Evolutionary conservation across 2,113 vertebrate genomes (phyloP).

Genomic region (Phodopus roborovskii): DNA sequence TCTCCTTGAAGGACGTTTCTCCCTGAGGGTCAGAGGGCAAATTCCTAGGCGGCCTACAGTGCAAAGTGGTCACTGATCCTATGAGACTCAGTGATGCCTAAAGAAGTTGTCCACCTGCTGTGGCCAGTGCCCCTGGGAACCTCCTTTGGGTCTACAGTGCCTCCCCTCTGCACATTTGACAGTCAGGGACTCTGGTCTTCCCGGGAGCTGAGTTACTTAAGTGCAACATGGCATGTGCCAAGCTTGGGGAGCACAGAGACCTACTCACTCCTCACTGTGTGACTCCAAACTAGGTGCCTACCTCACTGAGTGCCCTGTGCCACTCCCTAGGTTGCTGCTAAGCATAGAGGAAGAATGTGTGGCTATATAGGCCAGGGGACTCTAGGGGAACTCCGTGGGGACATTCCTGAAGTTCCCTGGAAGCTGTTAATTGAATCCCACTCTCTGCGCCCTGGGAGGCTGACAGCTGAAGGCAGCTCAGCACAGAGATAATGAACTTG

Average conservation of each 20-base stretch:
- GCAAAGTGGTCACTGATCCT: not conserved
- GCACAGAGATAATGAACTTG: not conserved
- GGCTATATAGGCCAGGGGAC: not conserved
- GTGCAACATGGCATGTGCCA: not conserved
- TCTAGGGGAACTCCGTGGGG: not conserved
- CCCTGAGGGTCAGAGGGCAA: not conserved
- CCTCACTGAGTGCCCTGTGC: not conserved
- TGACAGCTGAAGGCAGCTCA: not conserved
- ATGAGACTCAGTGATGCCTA: not conserved
- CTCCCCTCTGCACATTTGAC: not conserved
- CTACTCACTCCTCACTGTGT: not conserved
- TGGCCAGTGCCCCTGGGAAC: not conserved
- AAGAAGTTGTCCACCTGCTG: not conserved
- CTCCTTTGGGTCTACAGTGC: not conserved
- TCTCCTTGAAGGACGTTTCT: not conserved
- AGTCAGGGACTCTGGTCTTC: not conserved
- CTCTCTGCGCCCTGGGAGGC: not conserved
- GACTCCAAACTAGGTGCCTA: not conserved
- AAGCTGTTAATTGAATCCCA: not conserved
- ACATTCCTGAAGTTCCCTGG: not conserved
- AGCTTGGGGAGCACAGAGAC: not conserved
- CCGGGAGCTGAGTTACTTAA: fast-evolving
- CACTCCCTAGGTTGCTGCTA: not conserved
- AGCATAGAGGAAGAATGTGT: not conserved
- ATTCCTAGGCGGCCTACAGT: not conserved